Base-by-base conservation (phyloP, 2,888 invertebrate species). In the Pilophorus perplexus region DNA sequence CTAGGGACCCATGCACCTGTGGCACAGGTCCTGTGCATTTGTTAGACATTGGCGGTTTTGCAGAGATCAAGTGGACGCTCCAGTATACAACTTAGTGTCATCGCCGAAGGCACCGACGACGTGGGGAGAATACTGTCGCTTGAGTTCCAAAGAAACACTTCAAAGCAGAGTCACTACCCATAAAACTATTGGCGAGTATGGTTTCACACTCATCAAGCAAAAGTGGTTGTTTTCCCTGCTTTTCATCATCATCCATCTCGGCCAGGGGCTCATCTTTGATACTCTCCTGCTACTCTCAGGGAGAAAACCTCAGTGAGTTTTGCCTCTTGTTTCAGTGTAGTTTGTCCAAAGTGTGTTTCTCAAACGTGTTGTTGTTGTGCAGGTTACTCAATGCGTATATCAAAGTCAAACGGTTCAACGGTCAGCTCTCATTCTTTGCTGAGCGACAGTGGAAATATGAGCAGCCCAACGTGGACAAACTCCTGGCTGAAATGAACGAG, bases 41-140 rank as follows among this genome's bases (percentile, higher is more conserved):
- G n/a, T n/a, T n/a, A n/a, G n/a, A n/a, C n/a, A n/a, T n/a, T n/a
- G n/a, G n/a, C n/a, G n/a, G n/a, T n/a, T n/a, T n/a, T 40, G 46
- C 42, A 67, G 67, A n/a, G 23, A 23, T 12, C 27, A 16, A 14
- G 2, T 42, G 2, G 44, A 50, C 2, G 28, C n/a, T n/a, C 66
- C 60, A 33, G 54, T 68, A 12, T 69, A 64, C 67, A 68, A 71
- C 27, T 10, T 67, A 14, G 67, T 68, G 1, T 67, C 68, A 2
- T 67, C 69, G 2, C 22, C 48, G 8, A 67, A 62, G 20, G 66
- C 50, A 8, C 64, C 68, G 12, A 65, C 44, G 0, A 69, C 69
- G 5, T 69, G 65, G 50, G 54, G 44, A 14, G 54, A 57, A n/a
- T 65, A 68, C 6, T 60, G 27, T 16, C 25, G 25, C 2, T 25